Base-by-base conservation (phyloP, 2,113 vertebrate species). In the Puntigrus tetrazona region DNA sequence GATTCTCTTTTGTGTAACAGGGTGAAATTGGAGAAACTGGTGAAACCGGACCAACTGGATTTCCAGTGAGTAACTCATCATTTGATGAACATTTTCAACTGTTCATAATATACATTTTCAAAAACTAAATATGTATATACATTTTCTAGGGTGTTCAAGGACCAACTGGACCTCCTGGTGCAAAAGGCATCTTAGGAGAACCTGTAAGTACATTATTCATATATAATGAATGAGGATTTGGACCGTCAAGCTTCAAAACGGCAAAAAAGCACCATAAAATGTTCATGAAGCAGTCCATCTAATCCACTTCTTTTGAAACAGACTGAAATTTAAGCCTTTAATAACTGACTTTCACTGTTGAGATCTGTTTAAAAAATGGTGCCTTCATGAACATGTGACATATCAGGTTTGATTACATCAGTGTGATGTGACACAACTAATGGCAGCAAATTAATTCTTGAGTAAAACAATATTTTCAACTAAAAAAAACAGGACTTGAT, bases 111-210 rank as follows among this genome's bases (percentile, higher is more conserved):
- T 47, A 45, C 13, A 45, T 47, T 47, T 47, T 47, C 0, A 18
- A 50, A 6, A 50, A 6, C 13, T 50, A 50, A 47, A 47, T 20
- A 50, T 50, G 16, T 50, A 20, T 83, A 86, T 43, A 90, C 89
- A 59, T 95, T 91, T n/a, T 88, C 86, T 63, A 99, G 98, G 97
- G 97, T 83, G 90, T 97, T 88, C 95, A 94, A 74, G 98, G 98
- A 86, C 93, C 93, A 86, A 97, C 96, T 0, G 98, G 98, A 86
- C 93, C 95, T 84, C 94, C 95, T 79, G 98, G 98, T 88, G 90
- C 93, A 88, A 99, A 99, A 94, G 98, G 98, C 92, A 91, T 96
- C 86, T 90, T 92, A 90, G 98, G 98, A 90, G 94, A 96, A 89
- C 94, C 94, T 87, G 98, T 95, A 94, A 95, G 96, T 92, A 47